Evolutionary conservation across 92 coral and sea anemone species (phyloP).

Genomic region (Palythoa grandis): DNA sequence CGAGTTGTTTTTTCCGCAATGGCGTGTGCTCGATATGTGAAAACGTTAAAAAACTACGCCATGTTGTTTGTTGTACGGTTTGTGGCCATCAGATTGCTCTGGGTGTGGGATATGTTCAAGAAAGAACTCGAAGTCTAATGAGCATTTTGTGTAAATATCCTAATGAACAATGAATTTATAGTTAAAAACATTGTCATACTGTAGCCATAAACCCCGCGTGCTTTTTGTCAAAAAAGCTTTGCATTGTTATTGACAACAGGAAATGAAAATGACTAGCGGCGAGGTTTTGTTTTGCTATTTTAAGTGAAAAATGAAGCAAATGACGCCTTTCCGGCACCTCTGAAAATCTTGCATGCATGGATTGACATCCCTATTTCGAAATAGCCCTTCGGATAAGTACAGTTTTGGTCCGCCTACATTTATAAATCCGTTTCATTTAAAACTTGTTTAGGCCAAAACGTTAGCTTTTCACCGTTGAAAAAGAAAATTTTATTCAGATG

Average conservation of each 20-base stretch:
- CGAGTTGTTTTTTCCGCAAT: conserved; percentile 9
- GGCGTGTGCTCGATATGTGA: conserved; percentile 32
- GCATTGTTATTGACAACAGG: conserved; percentile 28
- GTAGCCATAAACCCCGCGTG: conserved; percentile 27
- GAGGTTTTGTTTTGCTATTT: conserved; percentile 14
- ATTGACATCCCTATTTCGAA: not conserved
- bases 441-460: no score
- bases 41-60: not conserved
- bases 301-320: not conserved
- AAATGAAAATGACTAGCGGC: conserved; percentile 12
- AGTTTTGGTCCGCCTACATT: not conserved
- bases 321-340: conserved; percentile 26
- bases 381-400: not conserved
- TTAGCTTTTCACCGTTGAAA: no score
- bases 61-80: not conserved
- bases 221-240: conserved; percentile 33
- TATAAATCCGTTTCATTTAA: not conserved
- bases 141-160: not conserved
- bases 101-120: not conserved
- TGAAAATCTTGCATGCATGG: not conserved
- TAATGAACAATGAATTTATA: not conserved
- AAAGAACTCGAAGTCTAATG: not conserved
- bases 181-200: not conserved
- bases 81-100: not conserved
- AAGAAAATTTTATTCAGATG: no score